Base-by-base conservation (phyloP, 2,797 vertebrate species). In the Sarcoramphus papa region DNA sequence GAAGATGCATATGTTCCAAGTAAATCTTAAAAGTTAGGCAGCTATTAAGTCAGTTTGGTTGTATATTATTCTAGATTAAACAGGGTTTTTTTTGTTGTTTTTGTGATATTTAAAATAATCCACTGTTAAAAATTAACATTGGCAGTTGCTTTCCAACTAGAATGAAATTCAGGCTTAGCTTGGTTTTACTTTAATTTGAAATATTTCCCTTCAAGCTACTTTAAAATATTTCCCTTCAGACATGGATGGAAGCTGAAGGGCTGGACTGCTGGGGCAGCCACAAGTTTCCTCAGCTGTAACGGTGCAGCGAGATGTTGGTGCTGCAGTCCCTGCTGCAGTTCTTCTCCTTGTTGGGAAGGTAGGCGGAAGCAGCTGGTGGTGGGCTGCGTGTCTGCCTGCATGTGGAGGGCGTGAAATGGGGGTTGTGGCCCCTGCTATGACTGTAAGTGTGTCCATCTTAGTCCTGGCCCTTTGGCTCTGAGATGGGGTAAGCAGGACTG, bases 301-400 rank as follows among this genome's bases (percentile, higher is more conserved):
- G 1, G 23, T 21, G 35, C 31, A 50, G 24, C 0, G 2, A 78
- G 56, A 5, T 37, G 15, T 48, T 83, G 35, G 12, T 48, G 22
- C 50, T 88, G 12, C 1, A 5, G 33, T 80, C 57, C 10, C n/a
- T 2, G 0, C 22, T 91, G n/a, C 15, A 37, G 15, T 43, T 30
- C 12, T 45, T 47, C 27, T 59, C 17, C 14, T 24, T n/a, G 30
- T 19, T 80, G 62, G n/a, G 33, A 69, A 57, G 19, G 12, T 24
- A 83, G 19, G 20, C 3, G 2, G 68, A 45, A 74, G 40, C n/a
- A 73, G 56, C 45, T 90, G 31, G 10, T 56, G 22, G 16, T 15
- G 28, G 23, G 1, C 14, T 59, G 1, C 0, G 0, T 31, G 6
- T 45, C 28, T 30, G 28, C 0, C 2, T 59, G 41, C 18, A 1